Evolutionary conservation across 2,888 invertebrate species (phyloP).

Genomic region (Oligia strigilis): DNA sequence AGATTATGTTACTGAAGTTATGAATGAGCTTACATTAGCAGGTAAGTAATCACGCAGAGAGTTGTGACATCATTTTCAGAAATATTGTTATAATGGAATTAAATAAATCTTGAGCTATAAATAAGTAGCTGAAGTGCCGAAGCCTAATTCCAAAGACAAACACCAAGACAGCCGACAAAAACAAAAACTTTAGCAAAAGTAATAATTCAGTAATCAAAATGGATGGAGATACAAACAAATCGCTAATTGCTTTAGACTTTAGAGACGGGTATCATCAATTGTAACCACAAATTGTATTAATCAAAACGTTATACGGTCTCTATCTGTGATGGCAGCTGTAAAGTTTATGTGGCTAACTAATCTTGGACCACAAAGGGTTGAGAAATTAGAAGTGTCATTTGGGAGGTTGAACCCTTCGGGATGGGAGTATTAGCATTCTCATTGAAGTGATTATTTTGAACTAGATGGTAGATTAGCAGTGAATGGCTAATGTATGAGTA

Average conservation of each 20-base stretch:
- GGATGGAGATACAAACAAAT: conserved; percentile 40
- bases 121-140: conserved; percentile 14
- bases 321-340: conserved; percentile 51
- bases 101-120: neutral
- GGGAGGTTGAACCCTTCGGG: conserved; percentile 36
- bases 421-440: conserved; percentile 32
- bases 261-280: conserved; percentile 50
- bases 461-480: conserved; percentile 48
- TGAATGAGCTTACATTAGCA: conserved; percentile 10
- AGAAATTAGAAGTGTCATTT: conserved; percentile 62
- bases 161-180: conserved; percentile 25
- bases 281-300: conserved; percentile 56
- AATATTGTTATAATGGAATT: neutral
- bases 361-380: conserved; percentile 63
- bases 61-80: neutral
- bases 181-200: conserved; percentile 33
- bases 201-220: conserved; percentile 43
- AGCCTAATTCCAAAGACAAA: conserved; percentile 26
- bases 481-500: conserved; percentile 42
- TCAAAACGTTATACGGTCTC: conserved; percentile 46
- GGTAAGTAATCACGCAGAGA: neutral
- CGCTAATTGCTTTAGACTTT: conserved; percentile 42
- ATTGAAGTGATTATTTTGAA: conserved; percentile 52
- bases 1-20: conserved; percentile 12
- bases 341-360: conserved; percentile 62